Conservation (phyloP, 2,888 invertebrate genomes). For the Ophion slaviceki region DNA sequence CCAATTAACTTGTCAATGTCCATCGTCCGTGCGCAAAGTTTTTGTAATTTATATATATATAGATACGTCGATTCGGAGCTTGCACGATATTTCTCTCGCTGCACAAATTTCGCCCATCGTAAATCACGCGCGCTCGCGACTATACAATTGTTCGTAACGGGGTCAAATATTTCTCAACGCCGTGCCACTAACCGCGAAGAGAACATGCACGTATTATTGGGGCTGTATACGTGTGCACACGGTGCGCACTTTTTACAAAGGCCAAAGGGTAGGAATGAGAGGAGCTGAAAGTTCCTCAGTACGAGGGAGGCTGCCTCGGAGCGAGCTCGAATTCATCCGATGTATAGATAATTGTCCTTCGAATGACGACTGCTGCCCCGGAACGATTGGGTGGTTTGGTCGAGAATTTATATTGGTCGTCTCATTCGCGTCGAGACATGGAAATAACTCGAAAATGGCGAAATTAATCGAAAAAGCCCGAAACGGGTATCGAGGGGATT, state of each 20-base stretch:
- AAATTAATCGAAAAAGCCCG: too few species aligned
- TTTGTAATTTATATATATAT: conserved; percentile 32
- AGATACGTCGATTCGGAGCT: conserved; percentile 10
- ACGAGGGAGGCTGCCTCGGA: not conserved
- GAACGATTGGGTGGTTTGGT: not conserved
- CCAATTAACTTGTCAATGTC: conserved; percentile 48
- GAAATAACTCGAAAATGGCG: not conserved
- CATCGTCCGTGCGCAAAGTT: conserved; percentile 14
- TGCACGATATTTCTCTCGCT: not conserved
- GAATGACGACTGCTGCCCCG: conserved; percentile 18
- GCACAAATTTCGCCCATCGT: not conserved
- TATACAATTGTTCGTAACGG: not conserved
- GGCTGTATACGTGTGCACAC: not conserved
- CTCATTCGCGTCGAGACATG: not conserved
- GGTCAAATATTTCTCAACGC: conserved; percentile 8
- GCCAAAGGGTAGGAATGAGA: too few species aligned
- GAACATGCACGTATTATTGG: not conserved
- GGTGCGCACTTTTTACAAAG: not conserved
- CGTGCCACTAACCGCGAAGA: not conserved
- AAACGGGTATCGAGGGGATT: too few species aligned
- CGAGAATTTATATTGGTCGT: not conserved
- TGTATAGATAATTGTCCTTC: conserved; percentile 1
- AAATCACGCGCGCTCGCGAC: not conserved
- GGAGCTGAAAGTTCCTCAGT: conserved; percentile 12
- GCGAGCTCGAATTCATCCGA: not conserved